A percentile compares a stretch with the other conserved stretches of the same genome.
phyloP scores from a whole-genome alignment of 2,888 invertebrate species.

The Rugalucina vietnamica region DNA sequence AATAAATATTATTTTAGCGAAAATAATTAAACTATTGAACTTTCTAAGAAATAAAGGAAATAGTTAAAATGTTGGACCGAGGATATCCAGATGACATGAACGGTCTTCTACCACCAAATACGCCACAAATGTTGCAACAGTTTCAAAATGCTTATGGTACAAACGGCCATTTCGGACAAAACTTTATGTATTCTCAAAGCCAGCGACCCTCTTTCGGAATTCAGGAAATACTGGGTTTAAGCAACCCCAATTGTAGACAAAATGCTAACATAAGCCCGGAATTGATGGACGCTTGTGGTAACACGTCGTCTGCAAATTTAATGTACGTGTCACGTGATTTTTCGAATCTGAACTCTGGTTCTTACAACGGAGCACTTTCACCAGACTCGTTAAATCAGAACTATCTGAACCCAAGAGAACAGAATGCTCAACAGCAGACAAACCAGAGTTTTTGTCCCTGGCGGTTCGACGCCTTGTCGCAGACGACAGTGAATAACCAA shows the following conservation, averaged over 20 bases:
- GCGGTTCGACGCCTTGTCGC: conserved; percentile 68
- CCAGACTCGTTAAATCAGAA: conserved; percentile 49
- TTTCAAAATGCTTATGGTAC: conserved; percentile 67
- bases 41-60: neutral
- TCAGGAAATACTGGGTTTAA: conserved; percentile 91
- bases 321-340: conserved; percentile 61
- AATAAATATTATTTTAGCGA: too few species aligned
- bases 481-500: conserved; percentile 48
- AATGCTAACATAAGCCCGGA: conserved; percentile 73
- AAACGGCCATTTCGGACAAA: conserved; percentile 68
- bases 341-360: conserved; percentile 39
- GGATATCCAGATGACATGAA: conserved; percentile 63
- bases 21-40: too few species aligned
- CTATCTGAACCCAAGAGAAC: conserved; percentile 37
- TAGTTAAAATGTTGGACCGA: conserved; percentile 48
- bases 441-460: conserved; percentile 73
- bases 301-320: conserved; percentile 58
- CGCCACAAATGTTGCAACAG: conserved; percentile 62
- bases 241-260: conserved; percentile 59
- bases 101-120: conserved; percentile 55
- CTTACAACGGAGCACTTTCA: conserved; percentile 22
- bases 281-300: conserved; percentile 63
- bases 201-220: conserved; percentile 94
- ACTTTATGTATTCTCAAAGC: conserved; percentile 84
- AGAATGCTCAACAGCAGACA: conserved; percentile 46